Base-by-base conservation (phyloP, 1,140 invertebrate species). In the Asbolus verrucosus region DNA sequence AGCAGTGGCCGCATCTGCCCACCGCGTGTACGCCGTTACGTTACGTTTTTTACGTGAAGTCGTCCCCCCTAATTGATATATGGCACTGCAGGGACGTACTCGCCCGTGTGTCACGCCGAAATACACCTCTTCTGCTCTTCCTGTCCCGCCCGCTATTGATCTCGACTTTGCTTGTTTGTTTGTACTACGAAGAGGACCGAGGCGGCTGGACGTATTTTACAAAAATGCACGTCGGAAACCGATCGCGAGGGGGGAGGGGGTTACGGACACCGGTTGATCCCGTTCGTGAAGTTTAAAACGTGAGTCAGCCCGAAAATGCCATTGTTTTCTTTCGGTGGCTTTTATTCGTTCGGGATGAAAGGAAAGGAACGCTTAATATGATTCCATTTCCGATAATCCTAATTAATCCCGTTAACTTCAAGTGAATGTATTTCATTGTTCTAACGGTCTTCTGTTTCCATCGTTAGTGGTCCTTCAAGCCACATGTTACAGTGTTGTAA, bases 11-110 rank as follows among this genome's bases (percentile, higher is more conserved):
- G 72, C 68, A 73, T 73, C 69, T 70, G 69, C 69, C 69, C 60
- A 61, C 69, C 50, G 39, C 60, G 33, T 65, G 72, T 71, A 69
- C 30, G 41, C 38, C 70, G 65, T 63, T 36, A 19, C 39, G 46
- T 39, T 46, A 39, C 50, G 39, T 62, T 73, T 73, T 73, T 70
- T 70, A 61, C 63, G 69, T 62, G 54, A 43, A 66, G 60, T 65
- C 46, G 68, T n/a, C n/a, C 68, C 18, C 43, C 70, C 67, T 75
- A 75, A 75, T 75, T 75, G 73, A 75, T 75, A 75, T 75, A 75
- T 75, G 41, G 73, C 73, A 70, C 73, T 72, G 70, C 65, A 70
- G 73, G 73, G 73, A 75, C 67, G 46, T 54, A 5, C 19, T 60
- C 70, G 41, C 31, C 65, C 8, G 21, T 43, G 15, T 39, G 13